Evolutionary conservation across 2,888 invertebrate species (phyloP), one percentile per base, ranked within the genome.

Genomic region (Drosophila anomalata): DNA sequence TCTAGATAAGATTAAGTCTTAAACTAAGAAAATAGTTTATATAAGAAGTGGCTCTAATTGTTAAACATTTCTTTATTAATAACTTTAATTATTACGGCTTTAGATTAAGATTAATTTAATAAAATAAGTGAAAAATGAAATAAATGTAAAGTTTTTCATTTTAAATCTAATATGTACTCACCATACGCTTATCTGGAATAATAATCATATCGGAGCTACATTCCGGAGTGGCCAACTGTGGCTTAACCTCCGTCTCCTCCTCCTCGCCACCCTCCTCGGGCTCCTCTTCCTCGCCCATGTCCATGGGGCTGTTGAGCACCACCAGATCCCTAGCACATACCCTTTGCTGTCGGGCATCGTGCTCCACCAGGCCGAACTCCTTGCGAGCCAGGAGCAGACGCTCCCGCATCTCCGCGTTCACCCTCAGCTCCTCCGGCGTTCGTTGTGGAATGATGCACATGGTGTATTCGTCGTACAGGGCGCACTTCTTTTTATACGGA

Each of bases 151-250:
- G 26, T 22, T 20, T 11, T 22, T 8, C 17, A 41, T 8, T 24
- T 24, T 24, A 4, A 24, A 24, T 3, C 3, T 24, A 24, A 24
- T 4, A 24, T 24, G 1, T 17, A 75, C 90, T 88, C 69, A 90
- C 90, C 85, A 90, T 75, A 41, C 79, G 89, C 41, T 79, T 79
- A 22, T 90, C 79, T 7, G 90, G 90, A 41, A 86, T 62, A 29
- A 79, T 79, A 20, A 91, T 87, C 53, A 78, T 58, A 7, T 82
- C 77, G 24, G 78, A 71, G 58, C 88, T 89, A 51, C 89, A 90
- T 3, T 86, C 76, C 1, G 89, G 88, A 8, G 85, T 83, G 0
- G 90, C 90, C 9, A 72, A 20, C 46, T 83, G 73, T 0, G 87
- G 89, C 51, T 77, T 81, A 3, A 89, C 77, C 20, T 70, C 74